phyloP scores from a whole-genome alignment of 2,888 invertebrate genomes.

The Drosophila planitibia region DNA sequence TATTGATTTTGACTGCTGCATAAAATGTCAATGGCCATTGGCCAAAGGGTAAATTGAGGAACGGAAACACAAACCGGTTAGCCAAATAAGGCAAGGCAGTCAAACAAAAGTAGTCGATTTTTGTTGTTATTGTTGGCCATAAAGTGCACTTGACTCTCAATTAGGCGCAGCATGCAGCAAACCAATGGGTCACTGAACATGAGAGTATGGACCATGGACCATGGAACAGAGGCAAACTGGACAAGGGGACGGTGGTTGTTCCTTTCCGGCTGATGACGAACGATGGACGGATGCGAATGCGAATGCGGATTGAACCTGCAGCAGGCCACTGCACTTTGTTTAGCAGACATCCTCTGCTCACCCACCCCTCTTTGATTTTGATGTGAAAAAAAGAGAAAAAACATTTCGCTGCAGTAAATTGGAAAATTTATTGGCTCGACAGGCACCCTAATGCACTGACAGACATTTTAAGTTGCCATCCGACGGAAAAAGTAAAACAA shows the following conservation, averaged over 20 bases:
- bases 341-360: constrained; percentile 8
- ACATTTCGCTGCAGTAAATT: constrained; percentile 46
- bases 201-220: constrained; percentile 12
- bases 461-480: constrained; percentile 49
- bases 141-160: constrained; percentile 74
- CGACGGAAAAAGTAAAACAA: constrained; percentile 18
- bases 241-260: constrained; percentile 23
- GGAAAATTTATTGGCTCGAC: constrained; percentile 62
- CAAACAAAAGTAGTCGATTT: constrained; percentile 26
- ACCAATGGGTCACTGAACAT: constrained; percentile 63
- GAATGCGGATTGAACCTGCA: constrained; percentile 55
- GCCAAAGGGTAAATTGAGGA: constrained; percentile 49
- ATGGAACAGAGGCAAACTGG: constrained; percentile 20
- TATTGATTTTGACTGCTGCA: constrained; percentile 63
- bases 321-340: constrained; percentile 69
- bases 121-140: constrained; percentile 23
- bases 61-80: constrained; percentile 38
- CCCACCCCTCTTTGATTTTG: not conserved
- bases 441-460: constrained; percentile 61
- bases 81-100: constrained; percentile 30
- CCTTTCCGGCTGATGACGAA: constrained; percentile 46
- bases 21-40: constrained; percentile 24
- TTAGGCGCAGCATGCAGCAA: constrained; percentile 58
- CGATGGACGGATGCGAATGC: constrained; percentile 21
- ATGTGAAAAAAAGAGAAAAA: constrained; percentile 9